Evolutionary conservation across 2,113 vertebrate species (phyloP).

Genomic region (Oxygymnocypris stewartii): DNA sequence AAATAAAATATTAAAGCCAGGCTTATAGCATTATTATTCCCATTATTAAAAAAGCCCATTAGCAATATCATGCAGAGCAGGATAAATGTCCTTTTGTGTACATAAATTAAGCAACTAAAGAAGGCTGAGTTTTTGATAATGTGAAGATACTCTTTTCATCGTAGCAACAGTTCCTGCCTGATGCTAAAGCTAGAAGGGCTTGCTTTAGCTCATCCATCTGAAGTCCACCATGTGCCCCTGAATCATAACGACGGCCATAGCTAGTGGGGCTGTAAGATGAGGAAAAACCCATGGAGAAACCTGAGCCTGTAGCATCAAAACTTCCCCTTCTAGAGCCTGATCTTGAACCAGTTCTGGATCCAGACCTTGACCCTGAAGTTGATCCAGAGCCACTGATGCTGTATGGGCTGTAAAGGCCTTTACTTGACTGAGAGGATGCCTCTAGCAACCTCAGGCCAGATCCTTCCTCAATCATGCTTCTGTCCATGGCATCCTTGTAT

Average conservation of each 20-base stretch:
- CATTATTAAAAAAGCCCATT: conserved; percentile 54
- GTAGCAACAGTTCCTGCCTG: conserved; percentile 52
- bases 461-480: conserved; percentile 94
- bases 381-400: conserved; percentile 90
- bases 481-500: conserved; percentile 96
- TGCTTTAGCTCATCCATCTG: conserved; percentile 53
- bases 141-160: conserved; percentile 53
- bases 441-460: conserved; percentile 88
- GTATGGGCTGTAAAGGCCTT: conserved; percentile 96
- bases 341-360: conserved; percentile 88
- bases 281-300: conserved; percentile 88
- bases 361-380: conserved; percentile 83
- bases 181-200: conserved; percentile 49
- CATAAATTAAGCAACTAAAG: conserved; percentile 73
- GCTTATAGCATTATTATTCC: conserved; percentile 57
- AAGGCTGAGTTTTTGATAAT: conserved; percentile 58
- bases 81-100: conserved; percentile 66
- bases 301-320: conserved; percentile 87
- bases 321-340: conserved; percentile 91
- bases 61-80: conserved; percentile 87
- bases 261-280: conserved; percentile 87
- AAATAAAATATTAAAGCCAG: conserved; percentile 55
- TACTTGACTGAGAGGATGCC: conserved; percentile 90
- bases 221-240: conserved; percentile 30
- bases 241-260: conserved; percentile 84